phyloP scores from a whole-genome alignment of 37 sponge, comb jelly and placozoan genomes.

The Spongia lamella region DNA sequence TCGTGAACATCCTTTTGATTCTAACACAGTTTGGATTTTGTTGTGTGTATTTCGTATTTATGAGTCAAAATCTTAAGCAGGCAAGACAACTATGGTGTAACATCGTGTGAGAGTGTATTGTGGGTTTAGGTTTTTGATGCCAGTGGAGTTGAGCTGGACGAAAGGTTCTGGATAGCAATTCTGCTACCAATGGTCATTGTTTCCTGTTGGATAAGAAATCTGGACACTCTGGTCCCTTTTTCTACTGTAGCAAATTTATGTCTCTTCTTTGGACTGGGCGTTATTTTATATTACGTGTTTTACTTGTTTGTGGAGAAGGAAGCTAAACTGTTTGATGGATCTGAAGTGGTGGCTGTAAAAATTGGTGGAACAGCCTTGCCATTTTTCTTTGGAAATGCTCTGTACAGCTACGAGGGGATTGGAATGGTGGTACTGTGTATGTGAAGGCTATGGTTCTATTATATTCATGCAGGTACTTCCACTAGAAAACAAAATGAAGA shows the following conservation, averaged over 20 bases:
- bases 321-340: conserved; percentile 10
- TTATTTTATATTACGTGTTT: conserved; percentile 28
- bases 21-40: conserved; percentile 96
- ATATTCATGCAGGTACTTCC: conserved; percentile 67
- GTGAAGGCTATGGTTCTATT: too few relatives aligned
- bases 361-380: conserved; percentile 14
- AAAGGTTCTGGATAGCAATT: conserved; percentile 50
- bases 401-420: conserved; percentile 87
- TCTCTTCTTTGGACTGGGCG: conserved; percentile 49
- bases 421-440: too few relatives aligned
- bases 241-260: conserved; percentile 82
- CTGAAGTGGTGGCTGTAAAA: neutral
- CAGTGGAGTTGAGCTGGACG: conserved; percentile 6
- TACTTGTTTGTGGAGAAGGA: conserved; percentile 4
- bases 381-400: conserved; percentile 77
- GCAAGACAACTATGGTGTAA: conserved; percentile 18
- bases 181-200: conserved; percentile 65
- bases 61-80: conserved; percentile 65
- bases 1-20: conserved; percentile 79
- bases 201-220: conserved; percentile 74
- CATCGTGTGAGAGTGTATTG: too few relatives aligned
- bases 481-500: conserved; percentile 92
- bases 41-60: conserved; percentile 82
- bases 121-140: conserved; percentile 40
- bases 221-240: conserved; percentile 76